These are phyloP conservation scores for Ciconia maguari DNA, from an alignment of 2,113 vertebrate species.

Conservation along the genomic window DNA sequence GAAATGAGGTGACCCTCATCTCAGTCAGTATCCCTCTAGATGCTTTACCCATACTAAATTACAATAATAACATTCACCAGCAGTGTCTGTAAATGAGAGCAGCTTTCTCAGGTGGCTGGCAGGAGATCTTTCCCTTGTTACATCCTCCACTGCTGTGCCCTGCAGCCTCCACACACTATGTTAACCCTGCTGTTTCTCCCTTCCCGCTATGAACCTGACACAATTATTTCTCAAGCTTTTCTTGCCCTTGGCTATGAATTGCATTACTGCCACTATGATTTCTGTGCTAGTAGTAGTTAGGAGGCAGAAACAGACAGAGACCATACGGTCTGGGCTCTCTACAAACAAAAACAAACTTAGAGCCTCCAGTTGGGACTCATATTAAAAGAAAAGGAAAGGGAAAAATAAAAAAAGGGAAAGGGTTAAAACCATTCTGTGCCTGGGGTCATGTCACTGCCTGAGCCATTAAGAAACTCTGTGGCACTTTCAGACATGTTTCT, in stretches of 20 bases:
- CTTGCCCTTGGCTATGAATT: neutral
- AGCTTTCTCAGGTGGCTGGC: neutral
- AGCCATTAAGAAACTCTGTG: neutral
- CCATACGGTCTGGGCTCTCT: neutral
- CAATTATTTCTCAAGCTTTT: neutral
- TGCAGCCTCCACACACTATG: neutral
- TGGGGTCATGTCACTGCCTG: neutral
- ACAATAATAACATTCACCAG: neutral
- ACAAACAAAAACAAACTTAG: neutral
- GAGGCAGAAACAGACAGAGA: neutral
- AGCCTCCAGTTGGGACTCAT: neutral
- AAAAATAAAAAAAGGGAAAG: neutral
- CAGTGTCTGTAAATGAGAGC: neutral
- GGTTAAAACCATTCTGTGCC: neutral
- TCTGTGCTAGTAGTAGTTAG: neutral
- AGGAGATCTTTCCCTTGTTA: neutral
- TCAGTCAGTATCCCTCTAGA: neutral
- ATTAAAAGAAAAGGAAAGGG: neutral
- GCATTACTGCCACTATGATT: neutral
- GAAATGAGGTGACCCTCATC: neutral
- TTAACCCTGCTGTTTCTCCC: neutral
- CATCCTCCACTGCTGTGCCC: neutral
- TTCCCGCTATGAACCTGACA: neutral
- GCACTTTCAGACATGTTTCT: neutral
- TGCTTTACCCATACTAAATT: neutral